A percentile compares a stretch with the other conserved stretches of the same genome.
phyloP scores from a whole-genome alignment of 2,888 invertebrate species.

The Leucophora obtusa region DNA sequence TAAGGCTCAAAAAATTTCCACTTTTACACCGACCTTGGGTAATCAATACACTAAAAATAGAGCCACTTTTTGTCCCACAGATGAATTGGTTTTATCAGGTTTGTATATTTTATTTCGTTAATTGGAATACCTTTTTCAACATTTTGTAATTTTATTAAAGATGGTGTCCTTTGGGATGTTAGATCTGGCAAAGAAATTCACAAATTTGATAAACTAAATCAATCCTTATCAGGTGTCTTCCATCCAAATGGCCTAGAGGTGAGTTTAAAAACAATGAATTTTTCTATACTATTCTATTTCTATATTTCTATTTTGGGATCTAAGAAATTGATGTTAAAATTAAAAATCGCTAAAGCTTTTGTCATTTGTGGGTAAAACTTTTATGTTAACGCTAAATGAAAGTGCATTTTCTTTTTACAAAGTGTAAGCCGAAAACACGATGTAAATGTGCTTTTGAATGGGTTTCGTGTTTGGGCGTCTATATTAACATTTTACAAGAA shows the following conservation, averaged over 20 bases:
- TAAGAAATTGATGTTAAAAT: too few relatives aligned
- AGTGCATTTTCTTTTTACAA: too few relatives aligned
- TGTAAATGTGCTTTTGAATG: too few relatives aligned
- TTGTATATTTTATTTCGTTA: background rate
- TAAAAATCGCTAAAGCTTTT: too few relatives aligned
- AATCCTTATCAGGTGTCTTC: slow-evolving; percentile 95
- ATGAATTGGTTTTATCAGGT: slow-evolving; percentile 94
- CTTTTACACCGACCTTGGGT: slow-evolving; percentile 88
- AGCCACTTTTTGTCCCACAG: slow-evolving; percentile 95
- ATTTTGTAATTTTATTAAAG: slow-evolving; percentile 78
- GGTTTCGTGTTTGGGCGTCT: too few relatives aligned
- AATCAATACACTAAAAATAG: slow-evolving; percentile 96
- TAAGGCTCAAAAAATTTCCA: slow-evolving; percentile 86
- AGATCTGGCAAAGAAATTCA: slow-evolving; percentile 92
- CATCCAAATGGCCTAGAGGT: slow-evolving; percentile 97
- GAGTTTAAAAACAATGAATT: too few relatives aligned
- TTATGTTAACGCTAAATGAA: too few relatives aligned
- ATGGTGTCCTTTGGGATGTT: slow-evolving; percentile 97
- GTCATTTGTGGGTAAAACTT: too few relatives aligned
- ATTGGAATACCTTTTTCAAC: background rate
- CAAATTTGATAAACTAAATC: slow-evolving; percentile 98
- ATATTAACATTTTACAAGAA: too few relatives aligned
- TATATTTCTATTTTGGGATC: too few relatives aligned
- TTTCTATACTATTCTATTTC: too few relatives aligned
- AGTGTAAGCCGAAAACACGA: too few relatives aligned